These are phyloP conservation scores for Gephyroberyx darwinii DNA, from an alignment of 2,797 vertebrate genomes.

Conservation along the genomic window DNA sequence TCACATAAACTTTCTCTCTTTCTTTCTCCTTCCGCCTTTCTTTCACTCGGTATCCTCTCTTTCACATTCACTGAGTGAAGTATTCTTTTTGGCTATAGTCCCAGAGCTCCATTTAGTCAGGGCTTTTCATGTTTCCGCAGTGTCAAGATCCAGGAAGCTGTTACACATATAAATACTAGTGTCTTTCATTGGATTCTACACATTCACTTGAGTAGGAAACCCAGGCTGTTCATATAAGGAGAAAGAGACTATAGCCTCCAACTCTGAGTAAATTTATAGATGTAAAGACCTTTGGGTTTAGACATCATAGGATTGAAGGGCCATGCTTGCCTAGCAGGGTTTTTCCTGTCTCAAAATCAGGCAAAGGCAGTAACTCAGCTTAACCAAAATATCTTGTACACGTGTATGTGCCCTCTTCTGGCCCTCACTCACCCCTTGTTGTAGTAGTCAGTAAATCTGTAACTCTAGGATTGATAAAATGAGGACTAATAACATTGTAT, in stretches of 20 bases:
- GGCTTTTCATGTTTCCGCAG: not conserved
- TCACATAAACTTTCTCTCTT: not conserved
- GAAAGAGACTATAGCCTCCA: not conserved
- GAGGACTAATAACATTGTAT: no score
- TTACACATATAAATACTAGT: not conserved
- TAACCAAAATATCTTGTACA: no score
- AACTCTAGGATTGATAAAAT: no score
- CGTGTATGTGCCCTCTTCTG: no score
- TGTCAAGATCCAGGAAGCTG: not conserved
- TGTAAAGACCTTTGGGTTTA: constrained; percentile 3
- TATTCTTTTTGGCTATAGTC: not conserved
- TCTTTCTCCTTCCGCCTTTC: not conserved
- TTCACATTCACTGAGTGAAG: not conserved
- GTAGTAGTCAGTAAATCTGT: no score
- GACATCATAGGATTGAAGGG: not conserved
- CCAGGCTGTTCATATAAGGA: not conserved
- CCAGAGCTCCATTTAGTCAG: not conserved
- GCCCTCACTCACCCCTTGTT: no score
- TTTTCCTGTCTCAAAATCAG: no score
- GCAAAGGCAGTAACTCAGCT: no score
- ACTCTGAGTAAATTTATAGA: not conserved
- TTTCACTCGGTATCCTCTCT: not conserved
- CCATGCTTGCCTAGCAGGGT: not conserved
- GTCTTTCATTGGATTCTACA: not conserved
- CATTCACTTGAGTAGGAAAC: not conserved